Conservation (phyloP, 2,888 invertebrate species). For the Ptilodon capucinus region DNA sequence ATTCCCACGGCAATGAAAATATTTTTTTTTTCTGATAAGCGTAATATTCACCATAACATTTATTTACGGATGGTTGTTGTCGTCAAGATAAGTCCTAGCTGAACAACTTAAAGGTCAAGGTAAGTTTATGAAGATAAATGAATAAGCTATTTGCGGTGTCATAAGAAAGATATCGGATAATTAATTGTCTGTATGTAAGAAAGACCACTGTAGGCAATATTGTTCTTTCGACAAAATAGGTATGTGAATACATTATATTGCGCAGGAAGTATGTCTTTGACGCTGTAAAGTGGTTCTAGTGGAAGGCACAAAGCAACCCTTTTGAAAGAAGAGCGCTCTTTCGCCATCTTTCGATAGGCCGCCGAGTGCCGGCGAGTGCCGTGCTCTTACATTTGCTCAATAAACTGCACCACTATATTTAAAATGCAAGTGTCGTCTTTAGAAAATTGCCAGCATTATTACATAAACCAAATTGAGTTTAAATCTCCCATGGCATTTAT, state of each 20-base stretch:
- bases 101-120: no score
- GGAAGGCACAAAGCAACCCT: constrained; percentile 70
- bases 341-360: constrained; percentile 69
- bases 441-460: constrained; percentile 1
- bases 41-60: constrained; percentile 23
- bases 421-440: constrained; percentile 20
- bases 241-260: constrained; percentile 29
- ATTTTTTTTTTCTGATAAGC: constrained; percentile 13
- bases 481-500: not conserved
- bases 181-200: no score
- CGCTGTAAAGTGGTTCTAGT: constrained; percentile 60
- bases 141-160: no score
- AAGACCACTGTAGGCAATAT: not conserved
- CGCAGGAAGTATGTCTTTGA: constrained; percentile 52
- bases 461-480: not conserved
- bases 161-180: no score
- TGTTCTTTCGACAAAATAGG: not conserved
- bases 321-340: constrained; percentile 65
- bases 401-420: constrained; percentile 42
- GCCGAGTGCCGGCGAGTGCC: constrained; percentile 31
- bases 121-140: no score
- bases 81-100: constrained; percentile 7
- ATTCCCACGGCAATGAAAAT: constrained; percentile 9
- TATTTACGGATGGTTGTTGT: constrained; percentile 19
- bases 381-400: constrained; percentile 52